phyloP scores from a whole-genome alignment of 1,140 invertebrate genomes.

The Caligus rogercresseyi region DNA sequence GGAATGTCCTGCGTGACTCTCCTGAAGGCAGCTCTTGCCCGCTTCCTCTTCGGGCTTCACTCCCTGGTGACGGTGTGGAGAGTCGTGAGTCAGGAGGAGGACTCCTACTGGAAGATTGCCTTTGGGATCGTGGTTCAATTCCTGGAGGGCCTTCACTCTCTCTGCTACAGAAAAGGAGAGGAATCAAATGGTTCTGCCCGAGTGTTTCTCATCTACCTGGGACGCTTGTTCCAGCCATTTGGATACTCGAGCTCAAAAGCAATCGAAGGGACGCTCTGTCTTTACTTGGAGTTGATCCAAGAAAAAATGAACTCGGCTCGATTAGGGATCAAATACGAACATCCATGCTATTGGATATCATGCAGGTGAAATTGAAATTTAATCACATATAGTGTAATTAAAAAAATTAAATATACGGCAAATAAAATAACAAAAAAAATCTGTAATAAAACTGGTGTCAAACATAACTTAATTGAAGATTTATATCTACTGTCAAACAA shows the following conservation, averaged over 20 bases:
- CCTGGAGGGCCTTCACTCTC: constrained; percentile 25
- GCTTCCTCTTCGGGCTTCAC: constrained; percentile 24
- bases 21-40: constrained; percentile 24
- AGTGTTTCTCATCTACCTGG: constrained; percentile 63
- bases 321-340: background rate
- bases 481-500: too few species aligned
- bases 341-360: background rate
- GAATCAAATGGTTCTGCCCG: constrained; percentile 45
- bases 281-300: background rate
- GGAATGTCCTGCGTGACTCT: constrained; percentile 25
- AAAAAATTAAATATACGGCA: too few species aligned
- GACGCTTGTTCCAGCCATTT: constrained; percentile 50
- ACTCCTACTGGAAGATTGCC: constrained; percentile 24
- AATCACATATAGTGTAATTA: too few species aligned
- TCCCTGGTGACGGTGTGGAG: constrained; percentile 26
- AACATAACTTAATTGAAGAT: too few species aligned
- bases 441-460: too few species aligned
- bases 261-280: background rate
- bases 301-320: background rate
- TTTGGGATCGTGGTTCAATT: constrained; percentile 22
- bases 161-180: constrained; percentile 25
- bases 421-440: too few species aligned
- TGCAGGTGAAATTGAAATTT: background rate
- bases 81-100: constrained; percentile 23
- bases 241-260: constrained; percentile 23